Base-by-base conservation (phyloP, 2,797 vertebrate genomes). In the Sylvia borin region DNA sequence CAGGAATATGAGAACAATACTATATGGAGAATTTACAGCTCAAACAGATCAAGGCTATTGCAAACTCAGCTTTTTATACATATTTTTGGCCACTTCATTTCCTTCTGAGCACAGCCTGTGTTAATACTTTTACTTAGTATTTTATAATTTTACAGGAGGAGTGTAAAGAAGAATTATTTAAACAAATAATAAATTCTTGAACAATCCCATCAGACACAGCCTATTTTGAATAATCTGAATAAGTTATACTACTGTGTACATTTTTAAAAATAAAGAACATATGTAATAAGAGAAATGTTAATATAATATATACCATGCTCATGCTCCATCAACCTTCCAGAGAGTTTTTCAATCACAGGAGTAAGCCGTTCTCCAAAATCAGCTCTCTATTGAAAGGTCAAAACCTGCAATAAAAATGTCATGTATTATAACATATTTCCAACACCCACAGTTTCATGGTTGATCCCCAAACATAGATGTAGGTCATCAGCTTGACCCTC, bases 361-460 rank as follows among this genome's bases (percentile, higher is more conserved):
- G 97, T 94, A 96, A 97, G 92, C 72, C 65, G 14, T 95, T 97
- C 95, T 97, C 95, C 96, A 96, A 92, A 97, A 97, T 81, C 97
- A 97, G 97, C 92, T 97, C 96, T 97, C 96, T 97, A 97, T 92
- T 95, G 92, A 96, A 97, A 97, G 97, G 97, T 98, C 96, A 68
- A 98, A 98, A 97, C 97, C 97, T 98, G 98, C 92, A 98, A 98
- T 98, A 98, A 98, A 98, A 98, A 96, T 92, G 97, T 97, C 97
- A 98, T 97, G 97, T 98, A 98, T 97, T 97, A 97, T 95, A 97
- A 97, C 97, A 96, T 97, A 98, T 97, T 98, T 97, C 96, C 95
- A 94, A 97, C 96, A 97, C 96, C 95, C 96, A 94, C 86, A 97
- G 96, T 97, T 97, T 95, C 95, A 97, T 78, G 97, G 85, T 70